Evolutionary conservation across 1,140 invertebrate genomes (phyloP), one percentile per base, ranked within the genome.

Genomic region (Drosophila kikkawai): DNA sequence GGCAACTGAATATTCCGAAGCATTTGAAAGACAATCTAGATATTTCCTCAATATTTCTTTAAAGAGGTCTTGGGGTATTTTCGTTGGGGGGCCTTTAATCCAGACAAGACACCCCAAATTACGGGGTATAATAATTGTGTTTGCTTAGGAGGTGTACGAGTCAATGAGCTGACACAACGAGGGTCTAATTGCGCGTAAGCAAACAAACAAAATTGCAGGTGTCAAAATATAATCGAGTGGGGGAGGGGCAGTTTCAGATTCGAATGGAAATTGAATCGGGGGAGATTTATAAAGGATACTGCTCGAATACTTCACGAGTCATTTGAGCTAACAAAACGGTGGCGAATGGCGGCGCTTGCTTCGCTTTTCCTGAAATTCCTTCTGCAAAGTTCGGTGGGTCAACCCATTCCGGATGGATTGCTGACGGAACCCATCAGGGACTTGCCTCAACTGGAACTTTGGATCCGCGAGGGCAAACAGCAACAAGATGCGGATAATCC

Each of bases 121-220:
- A 11, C 39, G 32, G 63, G 22, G n/a, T 45, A 68, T 22, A 13
- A 69, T 29, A 66, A 58, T 51, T 34, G 65, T 86, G 70, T 86
- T 86, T 87, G 63, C 67, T 56, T 45, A 69, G 39, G 68, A 50
- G 47, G 42, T 78, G 64, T 26, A 39, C 37, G 44, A 60, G 34
- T 17, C 29, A n/a, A 39, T 39, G 32, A 56, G 41, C 84, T 83
- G 80, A 86, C 83, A 86, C 77, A 86, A 86, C 80, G 66, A 65
- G 56, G 55, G 73, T 88, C 77, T 88, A 88, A 87, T 87, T 87
- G 87, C 66, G 60, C 50, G 50, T 50, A 55, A 57, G 68, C 58
- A 88, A 87, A 88, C 77, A 88, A 77, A 71, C 53, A 37, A 88
- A 87, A 88, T 88, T 84, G 78, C 84, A 90, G 84, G 84, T 88